Evolutionary conservation across 37 sponge, comb jelly and placozoan species (phyloP).

Genomic region (Lycopodina hypogea): DNA sequence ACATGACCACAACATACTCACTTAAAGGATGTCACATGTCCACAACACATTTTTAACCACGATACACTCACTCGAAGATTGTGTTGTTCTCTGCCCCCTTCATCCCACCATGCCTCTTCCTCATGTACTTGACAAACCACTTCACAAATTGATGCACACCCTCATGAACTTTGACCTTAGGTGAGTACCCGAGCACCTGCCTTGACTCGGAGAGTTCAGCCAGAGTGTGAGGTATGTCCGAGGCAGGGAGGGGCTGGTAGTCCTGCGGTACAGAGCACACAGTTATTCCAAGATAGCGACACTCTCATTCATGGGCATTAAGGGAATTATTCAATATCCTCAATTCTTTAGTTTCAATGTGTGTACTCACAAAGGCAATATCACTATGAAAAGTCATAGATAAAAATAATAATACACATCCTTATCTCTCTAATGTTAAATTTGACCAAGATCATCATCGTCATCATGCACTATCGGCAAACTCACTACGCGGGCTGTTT

Average conservation of each 20-base stretch:
- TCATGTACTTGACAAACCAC: conserved; percentile 46
- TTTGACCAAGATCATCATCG: no score
- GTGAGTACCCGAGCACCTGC: conserved; percentile 36
- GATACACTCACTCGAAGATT: conserved; percentile 9
- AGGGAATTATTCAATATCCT: no score
- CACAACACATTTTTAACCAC: no score
- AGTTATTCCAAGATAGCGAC: no score
- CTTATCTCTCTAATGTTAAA: no score
- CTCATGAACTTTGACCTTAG: conserved; percentile 17
- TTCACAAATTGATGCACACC: conserved; percentile 50
- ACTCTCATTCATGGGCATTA: no score
- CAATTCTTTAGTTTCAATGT: no score
- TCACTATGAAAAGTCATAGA: no score
- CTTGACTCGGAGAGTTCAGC: conserved; percentile 54
- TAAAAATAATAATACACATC: no score
- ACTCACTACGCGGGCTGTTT: conserved; percentile 53
- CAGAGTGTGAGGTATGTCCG: conserved; percentile 51
- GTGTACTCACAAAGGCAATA: no score
- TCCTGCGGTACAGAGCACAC: conserved; percentile 18
- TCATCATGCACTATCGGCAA: neutral
- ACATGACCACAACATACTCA: neutral
- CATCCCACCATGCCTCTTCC: neutral
- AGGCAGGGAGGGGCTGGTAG: conserved; percentile 44
- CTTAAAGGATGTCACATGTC: neutral
- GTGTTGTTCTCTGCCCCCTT: neutral